These are phyloP conservation scores for Tragelaphus scriptus DNA, from an alignment of 2,113 vertebrate species.

Conservation along the genomic window DNA sequence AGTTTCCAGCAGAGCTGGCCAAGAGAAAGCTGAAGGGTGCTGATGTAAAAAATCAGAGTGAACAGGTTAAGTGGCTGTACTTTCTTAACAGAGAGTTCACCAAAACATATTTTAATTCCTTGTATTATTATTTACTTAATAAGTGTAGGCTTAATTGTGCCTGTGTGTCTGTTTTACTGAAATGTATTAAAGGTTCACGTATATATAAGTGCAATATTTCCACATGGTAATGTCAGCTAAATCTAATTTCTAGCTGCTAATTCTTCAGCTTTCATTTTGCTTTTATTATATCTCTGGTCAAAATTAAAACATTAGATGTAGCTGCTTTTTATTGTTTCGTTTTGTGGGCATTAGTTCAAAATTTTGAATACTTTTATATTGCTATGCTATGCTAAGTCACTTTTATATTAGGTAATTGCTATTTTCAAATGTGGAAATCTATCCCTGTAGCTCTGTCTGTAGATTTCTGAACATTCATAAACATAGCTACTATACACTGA, in stretches of 20 bases:
- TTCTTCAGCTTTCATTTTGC: not conserved
- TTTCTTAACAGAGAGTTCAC: not conserved
- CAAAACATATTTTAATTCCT: not conserved
- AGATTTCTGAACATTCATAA: conserved; percentile 21
- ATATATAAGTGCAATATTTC: not conserved
- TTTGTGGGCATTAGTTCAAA: not conserved
- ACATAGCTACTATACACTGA: not conserved
- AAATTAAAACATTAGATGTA: not conserved
- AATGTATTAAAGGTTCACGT: conserved; percentile 7
- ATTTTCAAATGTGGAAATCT: conserved; percentile 18
- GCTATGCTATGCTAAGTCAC: too few species aligned
- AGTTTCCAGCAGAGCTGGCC: conserved; percentile 23
- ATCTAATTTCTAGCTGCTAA: not conserved
- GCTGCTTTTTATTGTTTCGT: not conserved
- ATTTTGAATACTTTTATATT: not conserved
- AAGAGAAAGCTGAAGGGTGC: not conserved
- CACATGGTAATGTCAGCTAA: rapidly evolving
- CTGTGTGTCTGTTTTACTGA: conserved; percentile 3
- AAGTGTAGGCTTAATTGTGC: not conserved
- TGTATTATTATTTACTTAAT: not conserved
- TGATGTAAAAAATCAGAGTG: conserved; percentile 38
- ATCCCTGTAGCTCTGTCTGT: not conserved
- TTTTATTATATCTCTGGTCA: not conserved
- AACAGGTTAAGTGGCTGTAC: not conserved
- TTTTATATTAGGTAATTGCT: not conserved